Conservation (phyloP, 2,888 invertebrate genomes). For the Pandemis corylana region DNA sequence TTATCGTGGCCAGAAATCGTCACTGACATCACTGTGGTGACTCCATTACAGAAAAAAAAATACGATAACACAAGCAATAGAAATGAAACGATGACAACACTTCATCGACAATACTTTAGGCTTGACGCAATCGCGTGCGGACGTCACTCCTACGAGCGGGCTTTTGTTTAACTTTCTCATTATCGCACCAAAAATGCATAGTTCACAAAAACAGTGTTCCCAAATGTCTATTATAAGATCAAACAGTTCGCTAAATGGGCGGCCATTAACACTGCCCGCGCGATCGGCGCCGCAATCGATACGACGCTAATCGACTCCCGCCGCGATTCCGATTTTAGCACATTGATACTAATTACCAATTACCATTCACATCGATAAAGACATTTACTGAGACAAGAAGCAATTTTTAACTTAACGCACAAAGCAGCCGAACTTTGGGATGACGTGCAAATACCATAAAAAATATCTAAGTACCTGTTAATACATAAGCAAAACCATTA, state of each 20-base stretch:
- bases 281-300: conserved; percentile 69
- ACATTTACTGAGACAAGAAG: conserved; percentile 54
- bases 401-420: conserved; percentile 19
- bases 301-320: conserved; percentile 69
- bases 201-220: conserved; percentile 74
- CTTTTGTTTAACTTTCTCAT: conserved; percentile 63
- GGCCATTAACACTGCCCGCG: conserved; percentile 75
- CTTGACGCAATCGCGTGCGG: conserved; percentile 70
- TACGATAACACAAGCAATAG: conserved; percentile 65
- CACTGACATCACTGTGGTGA: conserved; percentile 76
- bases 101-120: conserved; percentile 61
- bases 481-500: background rate
- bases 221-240: conserved; percentile 71
- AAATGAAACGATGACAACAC: conserved; percentile 73
- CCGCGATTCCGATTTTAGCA: conserved; percentile 74
- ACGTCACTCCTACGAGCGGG: conserved; percentile 54
- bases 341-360: conserved; percentile 77
- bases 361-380: conserved; percentile 63
- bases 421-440: background rate
- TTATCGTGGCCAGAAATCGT: conserved; percentile 72
- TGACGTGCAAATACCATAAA: background rate
- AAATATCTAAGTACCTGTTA: background rate
- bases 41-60: conserved; percentile 66
- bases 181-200: conserved; percentile 75
- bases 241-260: conserved; percentile 69